phyloP scores from a whole-genome alignment of 2,113 vertebrate species.

The Microtus pennsylvanicus region DNA sequence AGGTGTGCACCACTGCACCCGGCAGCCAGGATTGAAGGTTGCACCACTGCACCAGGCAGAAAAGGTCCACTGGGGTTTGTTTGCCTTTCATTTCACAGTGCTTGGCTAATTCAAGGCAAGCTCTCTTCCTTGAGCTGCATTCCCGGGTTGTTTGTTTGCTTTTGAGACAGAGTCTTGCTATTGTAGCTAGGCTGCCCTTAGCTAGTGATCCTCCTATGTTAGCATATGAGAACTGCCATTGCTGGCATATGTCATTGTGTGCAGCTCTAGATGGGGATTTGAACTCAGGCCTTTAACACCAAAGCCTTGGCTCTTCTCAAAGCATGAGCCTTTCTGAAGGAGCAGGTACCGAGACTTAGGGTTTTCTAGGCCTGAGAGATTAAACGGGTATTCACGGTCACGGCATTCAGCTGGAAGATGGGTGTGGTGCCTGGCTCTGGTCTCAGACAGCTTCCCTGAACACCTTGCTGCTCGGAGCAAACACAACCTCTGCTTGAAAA shows the following conservation, averaged over 20 bases:
- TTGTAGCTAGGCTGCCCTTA: background rate
- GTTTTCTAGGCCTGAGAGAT: background rate
- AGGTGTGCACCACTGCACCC: no score
- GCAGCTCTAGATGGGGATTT: background rate
- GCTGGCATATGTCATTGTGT: background rate
- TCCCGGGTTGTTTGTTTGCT: background rate
- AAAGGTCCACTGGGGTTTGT: background rate
- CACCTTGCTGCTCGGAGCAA: background rate
- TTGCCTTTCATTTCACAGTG: background rate
- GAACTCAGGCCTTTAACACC: slow-evolving; percentile 7
- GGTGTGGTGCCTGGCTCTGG: background rate
- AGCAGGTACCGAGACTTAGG: background rate
- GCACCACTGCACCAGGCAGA: background rate
- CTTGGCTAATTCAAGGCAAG: background rate
- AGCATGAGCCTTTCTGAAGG: background rate
- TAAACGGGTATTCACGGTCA: background rate
- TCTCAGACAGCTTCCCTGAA: background rate
- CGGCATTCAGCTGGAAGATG: background rate
- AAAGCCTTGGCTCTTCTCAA: background rate
- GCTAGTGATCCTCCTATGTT: background rate
- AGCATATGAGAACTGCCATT: background rate
- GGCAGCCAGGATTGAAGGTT: no score
- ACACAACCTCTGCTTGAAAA: slow-evolving; percentile 12
- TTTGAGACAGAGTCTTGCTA: background rate
- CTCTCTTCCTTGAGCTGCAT: background rate